Percentiles rank a stretch among this genome's conserved stretches.
These are phyloP conservation scores for Bradypodion pumilum DNA, from an alignment of 2,797 vertebrate species.

Conservation along the genomic window DNA sequence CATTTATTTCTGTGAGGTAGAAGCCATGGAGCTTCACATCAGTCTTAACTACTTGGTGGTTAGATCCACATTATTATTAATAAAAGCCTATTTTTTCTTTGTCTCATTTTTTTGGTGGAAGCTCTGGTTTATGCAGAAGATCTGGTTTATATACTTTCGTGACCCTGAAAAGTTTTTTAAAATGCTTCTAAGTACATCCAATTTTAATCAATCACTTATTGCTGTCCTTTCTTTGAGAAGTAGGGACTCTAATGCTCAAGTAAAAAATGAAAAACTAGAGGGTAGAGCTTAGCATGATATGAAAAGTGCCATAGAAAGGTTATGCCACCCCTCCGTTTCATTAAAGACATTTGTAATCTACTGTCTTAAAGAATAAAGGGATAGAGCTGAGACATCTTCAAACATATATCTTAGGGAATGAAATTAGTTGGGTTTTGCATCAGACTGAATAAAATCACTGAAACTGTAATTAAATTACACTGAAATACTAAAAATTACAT, in stretches of 20 bases:
- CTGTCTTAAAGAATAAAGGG: conserved; percentile 7
- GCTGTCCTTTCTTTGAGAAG: neutral
- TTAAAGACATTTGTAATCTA: conserved; percentile 22
- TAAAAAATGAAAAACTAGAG: conserved; percentile 2
- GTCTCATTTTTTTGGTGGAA: neutral
- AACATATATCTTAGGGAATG: neutral
- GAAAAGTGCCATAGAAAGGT: neutral
- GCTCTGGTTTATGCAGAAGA: neutral
- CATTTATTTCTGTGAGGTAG: too few species aligned
- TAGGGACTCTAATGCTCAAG: neutral
- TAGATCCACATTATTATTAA: neutral
- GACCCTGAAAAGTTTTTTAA: neutral
- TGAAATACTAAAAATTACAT: conserved; percentile 17
- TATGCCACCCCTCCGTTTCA: conserved; percentile 4
- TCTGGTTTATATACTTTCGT: neutral
- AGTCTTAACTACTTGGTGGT: too few species aligned
- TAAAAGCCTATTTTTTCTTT: neutral
- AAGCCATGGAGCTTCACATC: too few species aligned
- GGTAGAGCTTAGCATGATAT: neutral
- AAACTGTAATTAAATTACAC: conserved; percentile 26
- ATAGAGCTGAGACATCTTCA: neutral
- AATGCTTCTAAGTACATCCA: neutral
- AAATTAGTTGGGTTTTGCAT: conserved; percentile 15
- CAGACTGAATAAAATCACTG: conserved; percentile 18
- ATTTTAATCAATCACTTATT: neutral